Base-by-base conservation (phyloP, 2,888 invertebrate species). In the Papilio demoleus region DNA sequence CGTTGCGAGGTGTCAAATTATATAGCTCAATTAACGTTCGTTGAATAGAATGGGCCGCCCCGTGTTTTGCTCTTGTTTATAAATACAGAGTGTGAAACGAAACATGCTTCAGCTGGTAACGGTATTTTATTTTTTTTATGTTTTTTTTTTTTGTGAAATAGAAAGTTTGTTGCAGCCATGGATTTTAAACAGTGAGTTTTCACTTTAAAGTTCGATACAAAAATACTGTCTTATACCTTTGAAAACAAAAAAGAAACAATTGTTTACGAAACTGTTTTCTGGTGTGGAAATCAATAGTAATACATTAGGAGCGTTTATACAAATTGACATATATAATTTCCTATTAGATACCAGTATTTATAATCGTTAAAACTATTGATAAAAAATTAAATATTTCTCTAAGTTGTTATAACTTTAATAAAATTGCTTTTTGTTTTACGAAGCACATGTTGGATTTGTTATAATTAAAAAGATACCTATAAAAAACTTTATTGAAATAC, bases 1-100 rank as follows among this genome's bases (percentile, higher is more conserved):
- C 84, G 83, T 83, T 82, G 88, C 85, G 89, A 91, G 92, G 91
- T 92, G 92, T 92, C 92, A 91, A 92, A 91, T 90, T 92, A 92
- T 91, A 92, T 91, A 87, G 88, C 90, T 91, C 91, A 89, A 92
- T 92, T 92, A 91, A 88, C 88, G 87, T 81, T 81, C 81, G 82
- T 84, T 82, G 88, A 87, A 89, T 89, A 89, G 90, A 89, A 87
- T 86, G 85, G 87, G 88, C 87, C 84, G 85, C 87, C 88, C 87
- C 84, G 85, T 87, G 86, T 83, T 84, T 82, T 60, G 56, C 61
- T 36, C 61, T 53, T 53, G 61, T 69, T 65, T 65, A 56, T 60
- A 65, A 68, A 68, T 36, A 67, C 50, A 14, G 14, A 24, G 19
- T 53, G 56, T 61, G 74, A 68, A 73, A 66, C 65, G 65, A 70